Percentiles rank a stretch among this genome's conserved stretches.
Conservation (phyloP, 2,888 invertebrate species). For the Sipha maydis region DNA sequence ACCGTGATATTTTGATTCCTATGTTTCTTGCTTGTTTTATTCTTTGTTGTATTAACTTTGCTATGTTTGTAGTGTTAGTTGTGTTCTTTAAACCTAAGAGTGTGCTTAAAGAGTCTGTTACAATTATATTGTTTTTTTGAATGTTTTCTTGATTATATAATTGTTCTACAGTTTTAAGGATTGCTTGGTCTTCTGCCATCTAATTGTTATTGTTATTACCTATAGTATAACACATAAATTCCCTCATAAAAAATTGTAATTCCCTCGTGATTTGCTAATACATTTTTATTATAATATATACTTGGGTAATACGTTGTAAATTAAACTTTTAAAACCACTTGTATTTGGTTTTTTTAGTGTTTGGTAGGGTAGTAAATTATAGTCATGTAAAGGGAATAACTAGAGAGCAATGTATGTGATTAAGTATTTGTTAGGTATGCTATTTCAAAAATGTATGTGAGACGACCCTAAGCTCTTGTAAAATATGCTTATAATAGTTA, state of each 20-base stretch:
- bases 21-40: too few species aligned
- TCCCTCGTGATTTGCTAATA: not conserved
- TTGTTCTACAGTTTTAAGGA: too few species aligned
- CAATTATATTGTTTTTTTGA: too few species aligned
- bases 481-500: constrained; percentile 55
- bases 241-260: not conserved
- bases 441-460: constrained; percentile 36
- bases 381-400: not conserved
- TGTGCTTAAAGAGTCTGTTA: too few species aligned
- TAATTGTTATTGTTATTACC: not conserved
- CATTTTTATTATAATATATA: too few species aligned
- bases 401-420: constrained; percentile 13
- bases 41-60: too few species aligned
- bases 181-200: too few species aligned
- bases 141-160: too few species aligned
- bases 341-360: constrained; percentile 11
- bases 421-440: constrained; percentile 45
- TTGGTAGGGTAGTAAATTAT: constrained; percentile 29
- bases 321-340: constrained; percentile 28
- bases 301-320: constrained; percentile 20
- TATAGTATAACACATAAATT: not conserved
- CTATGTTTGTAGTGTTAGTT: too few species aligned
- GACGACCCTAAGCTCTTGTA: constrained; percentile 30
- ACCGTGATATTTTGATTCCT: too few species aligned
- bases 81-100: too few species aligned